Evolutionary conservation across 2,113 vertebrate species (phyloP).

Genomic region (Channa argus): DNA sequence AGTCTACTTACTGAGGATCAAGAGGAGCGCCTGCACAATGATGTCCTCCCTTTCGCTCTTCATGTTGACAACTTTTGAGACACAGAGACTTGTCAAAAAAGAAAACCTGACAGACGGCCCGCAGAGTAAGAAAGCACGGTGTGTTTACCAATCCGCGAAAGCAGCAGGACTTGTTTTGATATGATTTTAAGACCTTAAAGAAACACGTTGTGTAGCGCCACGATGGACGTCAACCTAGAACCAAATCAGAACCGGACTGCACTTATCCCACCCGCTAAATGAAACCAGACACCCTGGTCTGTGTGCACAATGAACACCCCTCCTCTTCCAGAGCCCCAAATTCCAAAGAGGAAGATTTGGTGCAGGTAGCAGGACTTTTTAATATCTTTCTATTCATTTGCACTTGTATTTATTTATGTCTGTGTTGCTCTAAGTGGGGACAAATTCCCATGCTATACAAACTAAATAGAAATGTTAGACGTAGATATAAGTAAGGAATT

Average conservation of each 20-base stretch:
- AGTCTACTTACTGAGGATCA: constrained; percentile 69
- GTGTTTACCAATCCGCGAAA: constrained; percentile 12
- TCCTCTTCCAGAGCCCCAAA: neutral
- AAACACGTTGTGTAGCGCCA: neutral
- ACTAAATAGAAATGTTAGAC: no score
- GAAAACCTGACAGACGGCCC: constrained; percentile 9
- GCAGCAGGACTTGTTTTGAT: constrained; percentile 13
- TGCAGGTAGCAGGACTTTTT: no score
- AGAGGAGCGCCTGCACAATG: constrained; percentile 52
- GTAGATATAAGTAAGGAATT: no score
- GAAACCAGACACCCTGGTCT: constrained; percentile 64
- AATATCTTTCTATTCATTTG: no score
- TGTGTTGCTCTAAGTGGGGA: no score
- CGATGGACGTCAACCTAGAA: constrained; percentile 18
- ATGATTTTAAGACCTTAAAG: constrained; percentile 3
- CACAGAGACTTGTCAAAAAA: neutral
- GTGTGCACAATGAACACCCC: neutral
- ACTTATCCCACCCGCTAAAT: constrained; percentile 50
- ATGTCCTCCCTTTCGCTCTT: constrained; percentile 32
- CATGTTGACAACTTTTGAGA: constrained; percentile 33
- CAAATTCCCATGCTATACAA: no score
- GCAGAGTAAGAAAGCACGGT: neutral
- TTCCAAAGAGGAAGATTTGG: neutral
- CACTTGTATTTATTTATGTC: no score
- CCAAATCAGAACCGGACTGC: constrained; percentile 37